phyloP scores from a whole-genome alignment of 2,797 vertebrate species.

The Enteromius unitaeniatus region DNA sequence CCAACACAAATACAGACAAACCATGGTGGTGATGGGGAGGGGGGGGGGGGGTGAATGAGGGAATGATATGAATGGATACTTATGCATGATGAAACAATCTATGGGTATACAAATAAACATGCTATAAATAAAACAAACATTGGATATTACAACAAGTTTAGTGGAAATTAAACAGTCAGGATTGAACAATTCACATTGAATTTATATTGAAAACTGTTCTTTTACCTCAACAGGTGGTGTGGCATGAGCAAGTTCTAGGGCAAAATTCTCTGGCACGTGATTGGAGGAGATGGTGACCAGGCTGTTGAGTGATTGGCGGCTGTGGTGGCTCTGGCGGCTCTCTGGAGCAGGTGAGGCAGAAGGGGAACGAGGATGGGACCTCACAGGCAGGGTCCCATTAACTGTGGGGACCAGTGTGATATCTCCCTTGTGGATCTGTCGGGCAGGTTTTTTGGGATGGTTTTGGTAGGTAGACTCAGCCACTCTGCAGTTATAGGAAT shows the following conservation, averaged over 20 bases:
- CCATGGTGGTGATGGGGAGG: slow-evolving; percentile 39
- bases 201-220: background rate
- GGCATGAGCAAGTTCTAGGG: slow-evolving; percentile 91
- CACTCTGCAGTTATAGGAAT: slow-evolving; percentile 93
- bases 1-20: slow-evolving; percentile 63
- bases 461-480: slow-evolving; percentile 96
- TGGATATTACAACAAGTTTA: slow-evolving; percentile 19
- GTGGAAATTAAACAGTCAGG: background rate
- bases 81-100: slow-evolving; percentile 43
- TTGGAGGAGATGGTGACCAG: slow-evolving; percentile 97
- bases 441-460: slow-evolving; percentile 92
- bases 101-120: slow-evolving; percentile 41
- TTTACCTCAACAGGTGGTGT: slow-evolving; percentile 97
- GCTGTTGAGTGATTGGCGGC: slow-evolving; percentile 96
- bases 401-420: slow-evolving; percentile 93
- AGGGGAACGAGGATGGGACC: slow-evolving; percentile 89
- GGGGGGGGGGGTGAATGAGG: background rate
- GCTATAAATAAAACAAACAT: slow-evolving; percentile 42
- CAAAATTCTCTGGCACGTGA: slow-evolving; percentile 92
- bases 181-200: slow-evolving; percentile 5
- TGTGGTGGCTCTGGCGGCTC: slow-evolving; percentile 93
- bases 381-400: slow-evolving; percentile 91
- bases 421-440: slow-evolving; percentile 98
- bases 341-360: slow-evolving; percentile 91
- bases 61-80: slow-evolving; percentile 51